These are phyloP conservation scores for Coranthus polyacanthus DNA, from an alignment of 2,797 vertebrate genomes.

Conservation along the genomic window DNA sequence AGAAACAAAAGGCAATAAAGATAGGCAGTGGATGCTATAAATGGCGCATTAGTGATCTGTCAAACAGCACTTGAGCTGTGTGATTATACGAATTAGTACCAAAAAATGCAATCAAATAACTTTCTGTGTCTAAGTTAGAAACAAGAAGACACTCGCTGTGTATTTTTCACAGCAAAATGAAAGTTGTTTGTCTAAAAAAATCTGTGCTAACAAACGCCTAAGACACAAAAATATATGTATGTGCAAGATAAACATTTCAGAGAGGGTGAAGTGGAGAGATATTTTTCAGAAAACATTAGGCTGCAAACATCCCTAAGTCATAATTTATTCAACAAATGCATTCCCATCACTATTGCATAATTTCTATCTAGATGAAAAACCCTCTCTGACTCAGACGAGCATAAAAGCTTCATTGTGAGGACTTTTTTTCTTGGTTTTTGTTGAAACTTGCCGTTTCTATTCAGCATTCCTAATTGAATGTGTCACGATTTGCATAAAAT, in stretches of 20 bases:
- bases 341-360: slow-evolving; percentile 49
- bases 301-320: slow-evolving; percentile 52
- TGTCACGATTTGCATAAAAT: slow-evolving; percentile 54
- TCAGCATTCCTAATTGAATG: slow-evolving; percentile 44
- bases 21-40: neutral
- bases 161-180: too few relatives aligned
- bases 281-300: slow-evolving; percentile 47
- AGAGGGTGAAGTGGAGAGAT: slow-evolving; percentile 17
- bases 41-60: neutral
- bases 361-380: slow-evolving; percentile 46
- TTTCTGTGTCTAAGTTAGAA: slow-evolving; percentile 2
- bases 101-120: neutral
- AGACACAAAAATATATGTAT: neutral
- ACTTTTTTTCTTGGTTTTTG: slow-evolving; percentile 1
- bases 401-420: slow-evolving; percentile 17
- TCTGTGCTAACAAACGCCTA: neutral
- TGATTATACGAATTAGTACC: too few relatives aligned
- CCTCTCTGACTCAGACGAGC: slow-evolving; percentile 24
- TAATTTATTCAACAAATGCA: slow-evolving; percentile 64
- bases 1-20: neutral
- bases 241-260: neutral
- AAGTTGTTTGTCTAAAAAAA: too few relatives aligned
- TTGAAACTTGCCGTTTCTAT: slow-evolving; percentile 44
- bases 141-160: neutral
- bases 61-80: slow-evolving; percentile 5